These are phyloP conservation scores for Tenebrio molitor DNA, from an alignment of 1,140 invertebrate species.

Conservation along the genomic window DNA sequence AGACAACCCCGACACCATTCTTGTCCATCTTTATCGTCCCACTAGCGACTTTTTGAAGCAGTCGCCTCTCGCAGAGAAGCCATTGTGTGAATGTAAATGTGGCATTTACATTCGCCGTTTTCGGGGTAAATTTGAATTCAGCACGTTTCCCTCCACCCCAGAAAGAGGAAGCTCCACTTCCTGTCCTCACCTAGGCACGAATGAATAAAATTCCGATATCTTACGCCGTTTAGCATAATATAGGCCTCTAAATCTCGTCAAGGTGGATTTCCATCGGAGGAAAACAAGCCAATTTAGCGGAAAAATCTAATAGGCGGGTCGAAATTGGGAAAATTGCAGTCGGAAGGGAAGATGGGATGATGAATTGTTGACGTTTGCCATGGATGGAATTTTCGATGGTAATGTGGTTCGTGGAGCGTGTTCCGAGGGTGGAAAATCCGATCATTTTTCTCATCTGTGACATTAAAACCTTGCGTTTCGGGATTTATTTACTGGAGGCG, in stretches of 20 bases:
- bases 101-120: constrained; percentile 19
- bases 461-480: background rate
- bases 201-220: constrained; percentile 36
- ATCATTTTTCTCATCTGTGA: background rate
- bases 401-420: background rate
- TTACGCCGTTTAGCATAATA: constrained; percentile 37
- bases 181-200: constrained; percentile 20
- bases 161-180: constrained; percentile 6
- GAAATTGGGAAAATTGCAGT: constrained; percentile 20
- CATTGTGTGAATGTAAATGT: constrained; percentile 36
- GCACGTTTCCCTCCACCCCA: constrained; percentile 11
- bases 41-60: constrained; percentile 21
- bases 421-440: background rate
- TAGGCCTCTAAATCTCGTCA: constrained; percentile 35
- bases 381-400: constrained; percentile 13
- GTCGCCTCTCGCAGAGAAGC: background rate
- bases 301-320: constrained; percentile 26
- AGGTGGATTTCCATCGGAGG: constrained; percentile 27
- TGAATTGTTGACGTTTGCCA: constrained; percentile 10
- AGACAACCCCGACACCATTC: too few species aligned
- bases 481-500: too few species aligned
- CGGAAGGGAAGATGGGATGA: constrained; percentile 1
- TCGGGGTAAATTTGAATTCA: constrained; percentile 25
- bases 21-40: constrained; percentile 33
- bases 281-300: constrained; percentile 27